Evolutionary conservation across 2,888 invertebrate species (phyloP), one percentile per base, ranked within the genome.

Genomic region (Omphaloscelis lunosa): DNA sequence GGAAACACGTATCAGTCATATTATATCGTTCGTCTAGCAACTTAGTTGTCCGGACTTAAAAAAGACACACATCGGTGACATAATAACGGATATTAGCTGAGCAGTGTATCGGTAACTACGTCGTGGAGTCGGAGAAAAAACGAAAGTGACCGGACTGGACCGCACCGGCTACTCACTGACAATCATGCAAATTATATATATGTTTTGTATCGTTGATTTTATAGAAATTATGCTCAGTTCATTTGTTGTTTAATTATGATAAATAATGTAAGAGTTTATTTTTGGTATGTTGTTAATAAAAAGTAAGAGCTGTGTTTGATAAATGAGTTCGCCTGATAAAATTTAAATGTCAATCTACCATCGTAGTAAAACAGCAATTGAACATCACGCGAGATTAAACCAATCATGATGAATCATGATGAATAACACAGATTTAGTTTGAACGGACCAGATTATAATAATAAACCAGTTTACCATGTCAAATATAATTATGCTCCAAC

Each of bases 11-110:
- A 20, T 29, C 17, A n/a, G 39, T 29, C 15, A 48, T 65, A 20
- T 65, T 11, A 20, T 8, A 23, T 41, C 12, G 7, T 34, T 23
- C 17, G 20, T 34, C 27, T 56, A 75, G 63, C 75, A 63, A 68
- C 56, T 69, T 66, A 34, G 34, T 6, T 1, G n/a, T 73, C 41
- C 27, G 39, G 65, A 59, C 45, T 62, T 62, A 76, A 82, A 53
- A 66, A 41, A 63, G 0, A 17, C 12, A 75, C n/a, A 71, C 23
- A 69, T 27, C 29, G 34, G 53, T 86, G 77, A 86, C 48, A 77
- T 88, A 87, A 87, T 77, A 85, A 69, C 86, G 77, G 86, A 84
- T 77, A 85, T 83, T 76, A 82, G 63, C 45, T 27, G 65, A 69
- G 23, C 53, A 62, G 63, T 56, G 68, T 58, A 67, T 66, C 27